A percentile compares a stretch with the other conserved stretches of the same genome.
Conservation (phyloP, 2,113 vertebrate genomes). For the Maccullochella peelii region DNA sequence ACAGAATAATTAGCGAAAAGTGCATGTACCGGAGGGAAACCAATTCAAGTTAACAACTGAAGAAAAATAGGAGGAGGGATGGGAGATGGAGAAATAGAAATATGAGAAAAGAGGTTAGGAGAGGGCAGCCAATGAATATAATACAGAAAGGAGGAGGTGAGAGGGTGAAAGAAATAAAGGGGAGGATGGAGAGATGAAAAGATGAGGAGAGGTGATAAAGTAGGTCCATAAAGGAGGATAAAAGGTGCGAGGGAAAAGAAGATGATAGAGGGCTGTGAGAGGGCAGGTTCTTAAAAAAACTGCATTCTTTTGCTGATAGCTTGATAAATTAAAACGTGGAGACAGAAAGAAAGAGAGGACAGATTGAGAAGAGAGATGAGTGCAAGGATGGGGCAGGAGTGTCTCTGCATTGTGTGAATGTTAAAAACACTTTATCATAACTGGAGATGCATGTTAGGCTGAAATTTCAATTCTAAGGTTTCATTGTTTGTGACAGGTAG, state of each 20-base stretch:
- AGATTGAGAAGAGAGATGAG: conserved; percentile 19
- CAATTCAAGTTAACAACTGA: conserved; percentile 21
- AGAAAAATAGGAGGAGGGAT: not conserved
- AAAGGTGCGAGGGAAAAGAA: conserved; percentile 4
- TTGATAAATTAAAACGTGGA: conserved; percentile 16
- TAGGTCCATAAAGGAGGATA: conserved; percentile 19
- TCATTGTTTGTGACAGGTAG: not conserved
- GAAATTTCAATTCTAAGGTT: conserved; percentile 2
- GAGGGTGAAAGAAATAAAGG: conserved; percentile 17
- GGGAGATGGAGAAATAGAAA: not conserved
- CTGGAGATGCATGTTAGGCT: not conserved
- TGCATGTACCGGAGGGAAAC: conserved; percentile 3
- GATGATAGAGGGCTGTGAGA: not conserved
- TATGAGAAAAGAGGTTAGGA: conserved; percentile 18
- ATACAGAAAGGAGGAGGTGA: conserved; percentile 9
- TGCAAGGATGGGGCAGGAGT: not conserved
- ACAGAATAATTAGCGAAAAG: conserved; percentile 19
- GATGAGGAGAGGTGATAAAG: conserved; percentile 12
- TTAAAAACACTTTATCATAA: conserved; percentile 12
- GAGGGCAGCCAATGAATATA: conserved; percentile 14
- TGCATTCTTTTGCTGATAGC: conserved; percentile 22
- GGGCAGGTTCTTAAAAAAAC: conserved; percentile 18
- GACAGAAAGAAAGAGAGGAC: conserved; percentile 4
- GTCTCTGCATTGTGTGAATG: not conserved
- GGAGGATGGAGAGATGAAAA: conserved; percentile 20